Evolutionary conservation across 2,888 invertebrate species (phyloP), one percentile per base, ranked within the genome.

Genomic region (Acleris cristana): DNA sequence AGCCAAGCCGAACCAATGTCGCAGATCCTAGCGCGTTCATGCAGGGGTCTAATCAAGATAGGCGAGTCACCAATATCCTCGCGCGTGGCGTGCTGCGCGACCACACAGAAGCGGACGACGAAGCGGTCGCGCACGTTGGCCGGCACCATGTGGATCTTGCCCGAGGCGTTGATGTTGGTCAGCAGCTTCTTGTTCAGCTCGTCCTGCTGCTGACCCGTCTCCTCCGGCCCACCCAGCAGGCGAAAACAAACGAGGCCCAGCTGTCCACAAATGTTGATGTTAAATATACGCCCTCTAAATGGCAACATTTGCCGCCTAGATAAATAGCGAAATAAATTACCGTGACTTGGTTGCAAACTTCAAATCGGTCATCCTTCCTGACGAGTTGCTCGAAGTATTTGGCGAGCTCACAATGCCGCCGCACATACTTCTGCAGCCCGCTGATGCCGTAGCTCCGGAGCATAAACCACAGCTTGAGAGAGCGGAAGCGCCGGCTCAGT

Each of bases 401-500:
- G 16, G 99, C 99, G 73, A 99, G 93, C 76, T 95, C 94, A 77
- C 97, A 96, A 83, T 99, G 99, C 85, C 97, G 96, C 71, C 99
- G 94, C 71, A 99, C 98, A 83, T 99, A 99, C 66, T 95, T 95
- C 85, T 98, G 98, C 57, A 99, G 92, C 0, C 99, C 99, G 69
- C 96, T 96, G 76, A 99, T 96, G 21, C 99, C 99, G 82, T 98
- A 99, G 79, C 95, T 96, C 71, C 99, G 94, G 77, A 99, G 93
- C 73, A 99, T 99, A 88, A 99, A 99, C 99, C 99, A 99, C 48
- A 99, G 91, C 85, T 99, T 99, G 72, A 99, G 93, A 0, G 99
- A 97, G 69, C 99, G 95, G 90, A 99, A 99, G 71, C 99, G 94
- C 51, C 99, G 95, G 85, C 98, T 98, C 64, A 99, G 90, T 6